Base-by-base conservation (phyloP, 2,797 vertebrate genomes). In the Pseudomugil gertrudae region DNA sequence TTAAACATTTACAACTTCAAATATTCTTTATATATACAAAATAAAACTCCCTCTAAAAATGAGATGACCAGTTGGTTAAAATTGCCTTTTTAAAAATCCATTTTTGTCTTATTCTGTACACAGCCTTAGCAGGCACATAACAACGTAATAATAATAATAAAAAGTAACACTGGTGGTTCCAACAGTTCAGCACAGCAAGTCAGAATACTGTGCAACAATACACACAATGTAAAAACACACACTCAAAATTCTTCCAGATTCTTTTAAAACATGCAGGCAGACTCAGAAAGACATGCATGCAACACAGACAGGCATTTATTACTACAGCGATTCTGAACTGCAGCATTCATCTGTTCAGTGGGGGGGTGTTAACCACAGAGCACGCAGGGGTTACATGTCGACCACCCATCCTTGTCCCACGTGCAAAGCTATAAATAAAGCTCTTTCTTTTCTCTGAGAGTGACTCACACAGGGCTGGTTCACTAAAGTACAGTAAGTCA, bases 21-120 rank as follows among this genome's bases (percentile, higher is more conserved):
- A 40, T 23, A 9, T 0, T 51, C 66, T 78, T 61, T 55, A 69
- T 80, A 83, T 80, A 79, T 55, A 74, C 53, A 78, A 30, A 78
- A 62, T 51, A 14, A 5, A 45, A 21, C 30, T 56, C n/a, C 62
- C n/a, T n/a, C n/a, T n/a, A n/a, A 50, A 50, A 69, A 54, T 40
- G 14, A 53, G 13, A 70, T n/a, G 27, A 30, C 1, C 17, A 54
- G 26, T 54, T 48, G 69, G 17, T 40, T 38, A 38, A 5, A 38
- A 17, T 17, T 14, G 17, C 35, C 5, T 14, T 36, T 14, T 13
- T 15, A 14, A 36, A 14, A 36, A 11, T 14, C 15, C 15, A 17
- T 4, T 2, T 5, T 15, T 15, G 17, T 1, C 32, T 36, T 23
- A 56, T 40, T 43, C 53, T 72, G 55, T 75, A 66, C 67, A 66